A percentile compares a stretch with the other conserved stretches of the same genome.
These are phyloP conservation scores for Helicoverpa zea DNA, from an alignment of 1,140 invertebrate species.

Conservation along the genomic window DNA sequence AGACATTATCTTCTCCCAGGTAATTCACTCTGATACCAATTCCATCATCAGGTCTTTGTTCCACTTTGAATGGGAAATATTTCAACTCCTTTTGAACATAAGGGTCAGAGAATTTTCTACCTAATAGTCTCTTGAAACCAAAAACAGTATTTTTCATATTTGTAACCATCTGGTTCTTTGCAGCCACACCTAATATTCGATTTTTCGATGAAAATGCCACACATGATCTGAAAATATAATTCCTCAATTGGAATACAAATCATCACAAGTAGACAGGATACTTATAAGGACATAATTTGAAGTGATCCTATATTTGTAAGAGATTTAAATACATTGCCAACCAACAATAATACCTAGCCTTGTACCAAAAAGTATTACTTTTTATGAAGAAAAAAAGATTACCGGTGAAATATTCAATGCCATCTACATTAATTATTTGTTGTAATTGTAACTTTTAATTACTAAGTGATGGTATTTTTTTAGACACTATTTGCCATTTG, in stretches of 20 bases:
- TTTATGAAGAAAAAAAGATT: no score
- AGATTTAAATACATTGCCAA: no score
- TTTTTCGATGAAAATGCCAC: conserved; percentile 97
- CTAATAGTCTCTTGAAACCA: conserved; percentile 97
- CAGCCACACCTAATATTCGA: conserved; percentile 97
- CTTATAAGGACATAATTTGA: no score
- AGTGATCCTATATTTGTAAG: no score
- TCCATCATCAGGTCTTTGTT: conserved; percentile 90
- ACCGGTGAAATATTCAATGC: no score
- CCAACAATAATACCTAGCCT: no score
- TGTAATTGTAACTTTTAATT: no score
- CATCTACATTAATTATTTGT: no score
- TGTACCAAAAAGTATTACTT: no score
- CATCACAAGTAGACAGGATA: background rate
- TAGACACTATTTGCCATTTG: no score
- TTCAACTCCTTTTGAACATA: conserved; percentile 93
- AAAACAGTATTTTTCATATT: conserved; percentile 99
- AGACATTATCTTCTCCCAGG: conserved; percentile 94
- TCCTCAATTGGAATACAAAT: background rate
- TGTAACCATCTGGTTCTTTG: conserved; percentile 98
- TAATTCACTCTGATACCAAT: conserved; percentile 96
- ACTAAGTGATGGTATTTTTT: no score
- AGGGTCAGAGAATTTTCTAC: conserved; percentile 95
- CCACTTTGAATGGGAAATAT: conserved; percentile 92
- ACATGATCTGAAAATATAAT: conserved; percentile 92